Evolutionary conservation across 2,888 invertebrate genomes (phyloP).

Genomic region (Gari tellinella): DNA sequence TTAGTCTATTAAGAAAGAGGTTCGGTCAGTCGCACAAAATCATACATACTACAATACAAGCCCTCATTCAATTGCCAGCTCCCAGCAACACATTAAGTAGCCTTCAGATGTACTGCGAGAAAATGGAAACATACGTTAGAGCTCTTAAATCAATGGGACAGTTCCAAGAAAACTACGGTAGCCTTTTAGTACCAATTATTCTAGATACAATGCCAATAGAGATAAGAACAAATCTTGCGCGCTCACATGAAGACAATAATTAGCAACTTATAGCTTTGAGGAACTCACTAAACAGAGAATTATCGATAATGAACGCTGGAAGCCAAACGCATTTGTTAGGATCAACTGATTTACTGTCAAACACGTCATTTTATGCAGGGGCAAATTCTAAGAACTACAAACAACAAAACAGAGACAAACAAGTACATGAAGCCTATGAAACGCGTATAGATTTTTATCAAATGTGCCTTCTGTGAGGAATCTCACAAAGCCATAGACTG

Average conservation of each 20-base stretch:
- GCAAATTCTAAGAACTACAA: too few species aligned
- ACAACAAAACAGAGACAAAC: too few species aligned
- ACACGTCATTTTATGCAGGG: too few species aligned
- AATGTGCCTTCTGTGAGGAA: too few species aligned
- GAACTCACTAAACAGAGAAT: constrained; percentile 1
- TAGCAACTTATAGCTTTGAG: background rate
- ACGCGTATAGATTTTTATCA: too few species aligned
- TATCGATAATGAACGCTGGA: constrained; percentile 1
- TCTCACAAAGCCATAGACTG: too few species aligned
- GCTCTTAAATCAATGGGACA: constrained; percentile 37
- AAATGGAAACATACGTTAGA: constrained; percentile 34
- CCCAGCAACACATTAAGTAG: constrained; percentile 2
- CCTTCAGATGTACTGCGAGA: constrained; percentile 23
- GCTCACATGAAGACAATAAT: background rate
- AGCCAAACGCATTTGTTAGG: too few species aligned
- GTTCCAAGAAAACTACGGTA: constrained; percentile 25
- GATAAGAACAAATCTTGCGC: constrained; percentile 19
- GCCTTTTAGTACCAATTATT: constrained; percentile 27
- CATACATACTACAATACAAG: constrained; percentile 16
- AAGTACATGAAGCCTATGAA: too few species aligned
- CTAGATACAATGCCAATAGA: constrained; percentile 36
- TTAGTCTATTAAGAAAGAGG: constrained; percentile 5
- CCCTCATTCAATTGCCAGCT: constrained; percentile 9
- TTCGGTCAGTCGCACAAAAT: constrained; percentile 25
- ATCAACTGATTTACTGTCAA: too few species aligned